Evolutionary conservation across 2,888 invertebrate genomes (phyloP), one percentile per base, ranked within the genome.

Genomic region (Melikaiella ostensackeni): DNA sequence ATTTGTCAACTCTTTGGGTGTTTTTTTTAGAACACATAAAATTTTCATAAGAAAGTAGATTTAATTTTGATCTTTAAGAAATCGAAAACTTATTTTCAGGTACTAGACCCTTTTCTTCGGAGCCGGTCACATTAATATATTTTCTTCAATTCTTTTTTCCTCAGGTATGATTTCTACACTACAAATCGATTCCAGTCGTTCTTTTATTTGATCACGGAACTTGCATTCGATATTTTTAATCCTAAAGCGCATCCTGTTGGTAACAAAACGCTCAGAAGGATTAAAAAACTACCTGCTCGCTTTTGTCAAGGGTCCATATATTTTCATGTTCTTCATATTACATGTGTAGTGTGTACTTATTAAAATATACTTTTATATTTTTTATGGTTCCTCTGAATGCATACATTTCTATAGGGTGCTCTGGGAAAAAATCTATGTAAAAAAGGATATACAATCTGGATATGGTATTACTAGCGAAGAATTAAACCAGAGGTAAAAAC

Each of bases 291-390:
- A 66, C 66, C 66, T 66, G 66, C 66, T 13, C 42, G 24, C 66
- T 66, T 46, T 66, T 66, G 66, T 66, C 27, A 66, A 66, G 66
- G 30, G 66, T 46, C 66, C 66, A 46, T 46, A 27, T 66, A 46
- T 66, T 66, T 66, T 66, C 66, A 46, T 42, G 64, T 64, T 66
- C 66, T 66, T 66, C 66, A 19, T 66, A 66, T 66, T 66, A 66
- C 66, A 66, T 16, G 16, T 66, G 24, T 64, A 64, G 64, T 64
- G 6, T 64, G 46, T 66, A 46, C 27, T 50, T 66, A 66, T 66
- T 50, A 66, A 66, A 66, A 50, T 50, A 50, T 46, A 66, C 38
- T 24, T 38, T 21, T 16, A 30, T 27, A 1, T 66, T 66, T 66
- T 46, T 66, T 46, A 66, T 66, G 19, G 46, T 21, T 66, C 66